Evolutionary conservation across 2,888 invertebrate species (phyloP).

Genomic region (Oscheius onirici): DNA sequence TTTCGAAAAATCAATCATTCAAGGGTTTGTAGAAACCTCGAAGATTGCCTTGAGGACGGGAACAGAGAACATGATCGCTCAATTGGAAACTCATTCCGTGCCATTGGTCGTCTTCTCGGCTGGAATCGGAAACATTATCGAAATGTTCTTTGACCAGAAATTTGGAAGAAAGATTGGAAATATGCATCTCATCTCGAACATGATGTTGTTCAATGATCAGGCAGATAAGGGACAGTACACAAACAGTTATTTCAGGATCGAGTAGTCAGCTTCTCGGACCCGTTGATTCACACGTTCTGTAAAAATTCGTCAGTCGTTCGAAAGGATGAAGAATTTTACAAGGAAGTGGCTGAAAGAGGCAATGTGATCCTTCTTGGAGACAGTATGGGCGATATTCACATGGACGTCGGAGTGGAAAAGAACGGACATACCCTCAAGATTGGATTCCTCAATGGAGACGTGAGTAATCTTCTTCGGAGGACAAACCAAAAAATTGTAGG

Average conservation of each 20-base stretch:
- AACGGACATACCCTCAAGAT: constrained; percentile 81
- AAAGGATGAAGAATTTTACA: constrained; percentile 80
- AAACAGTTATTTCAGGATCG: constrained; percentile 71
- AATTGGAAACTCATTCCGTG: constrained; percentile 72
- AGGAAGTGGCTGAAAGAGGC: constrained; percentile 72
- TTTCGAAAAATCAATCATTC: constrained; percentile 69
- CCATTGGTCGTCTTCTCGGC: constrained; percentile 94
- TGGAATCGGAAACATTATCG: constrained; percentile 82
- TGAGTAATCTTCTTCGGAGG: constrained; percentile 10
- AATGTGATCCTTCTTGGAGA: constrained; percentile 93
- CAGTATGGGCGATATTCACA: constrained; percentile 87
- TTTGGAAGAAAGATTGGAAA: constrained; percentile 54
- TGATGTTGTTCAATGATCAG: constrained; percentile 68
- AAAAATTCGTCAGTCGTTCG: constrained; percentile 86
- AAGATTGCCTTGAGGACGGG: constrained; percentile 51
- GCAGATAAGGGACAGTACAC: constrained; percentile 35
- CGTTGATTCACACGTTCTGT: constrained; percentile 89
- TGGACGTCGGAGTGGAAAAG: constrained; percentile 86
- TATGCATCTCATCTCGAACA: constrained; percentile 70
- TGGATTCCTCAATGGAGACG: constrained; percentile 82
- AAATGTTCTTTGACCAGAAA: constrained; percentile 81
- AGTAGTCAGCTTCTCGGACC: constrained; percentile 79
- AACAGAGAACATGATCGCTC: constrained; percentile 47
- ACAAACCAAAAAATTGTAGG: constrained; percentile 25
- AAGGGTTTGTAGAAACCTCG: constrained; percentile 68